Evolutionary conservation across 2,888 invertebrate genomes (phyloP), one percentile per base, ranked within the genome.

Genomic region (Phragmatobia fuliginosa): DNA sequence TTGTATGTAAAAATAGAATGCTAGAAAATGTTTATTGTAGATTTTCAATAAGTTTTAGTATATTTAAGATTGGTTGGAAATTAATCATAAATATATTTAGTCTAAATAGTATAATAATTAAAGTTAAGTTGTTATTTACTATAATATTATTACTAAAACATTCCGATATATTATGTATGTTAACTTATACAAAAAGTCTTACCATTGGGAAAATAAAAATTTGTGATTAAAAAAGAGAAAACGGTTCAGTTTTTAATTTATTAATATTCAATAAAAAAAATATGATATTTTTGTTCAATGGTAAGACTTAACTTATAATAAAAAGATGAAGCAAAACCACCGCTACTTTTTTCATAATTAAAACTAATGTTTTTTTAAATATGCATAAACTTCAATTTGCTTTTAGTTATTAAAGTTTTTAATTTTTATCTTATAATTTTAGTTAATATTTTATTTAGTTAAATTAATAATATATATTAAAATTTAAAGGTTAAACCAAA

Each of bases 401-500:
- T n/a, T n/a, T n/a, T n/a, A n/a, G n/a, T n/a, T n/a, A n/a, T n/a
- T n/a, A n/a, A n/a, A 14, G 49, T 68, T 49, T 64, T 11, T 63
- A n/a, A 36, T 60, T 59, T 5, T 49, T 7, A 49, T 49, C n/a
- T 21, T 16, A 70, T 31, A 60, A 7, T 61, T 78, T 76, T 74
- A 79, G 64, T 75, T 73, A 80, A 62, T 70, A 63, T 63, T 78
- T 77, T 77, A 63, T 61, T 78, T 83, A 72, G 72, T 81, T 77
- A 72, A 52, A 74, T 56, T 1, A 76, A 63, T 76, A 71, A 72
- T 78, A 45, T 62, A 69, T 73, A 72, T 79, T 49, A 72, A 66
- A 71, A 69, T 80, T 79, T 84, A 88, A 88, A 90, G 89, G 90
- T 83, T 88, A 88, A 91, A 93, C 93, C 94, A 94, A 95, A 94